Evolutionary conservation across 2,113 vertebrate species (phyloP).

Genomic region (Ictidomys tridecemlineatus): DNA sequence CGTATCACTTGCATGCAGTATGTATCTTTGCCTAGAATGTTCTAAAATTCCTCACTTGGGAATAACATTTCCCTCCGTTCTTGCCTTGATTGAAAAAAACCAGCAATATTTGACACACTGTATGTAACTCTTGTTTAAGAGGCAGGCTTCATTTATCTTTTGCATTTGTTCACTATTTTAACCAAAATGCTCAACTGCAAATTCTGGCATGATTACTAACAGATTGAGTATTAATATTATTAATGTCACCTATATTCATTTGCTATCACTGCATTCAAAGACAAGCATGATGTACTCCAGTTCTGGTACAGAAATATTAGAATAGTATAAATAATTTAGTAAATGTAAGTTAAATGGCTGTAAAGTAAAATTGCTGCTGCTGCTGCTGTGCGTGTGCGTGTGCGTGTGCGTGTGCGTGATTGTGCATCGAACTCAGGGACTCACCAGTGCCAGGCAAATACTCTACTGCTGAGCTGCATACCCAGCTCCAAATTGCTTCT

Average conservation of each 20-base stretch:
- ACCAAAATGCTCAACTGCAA: slow-evolving; percentile 45
- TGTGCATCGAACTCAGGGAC: background rate
- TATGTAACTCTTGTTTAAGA: slow-evolving; percentile 61
- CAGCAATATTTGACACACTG: slow-evolving; percentile 49
- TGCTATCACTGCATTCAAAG: slow-evolving; percentile 42
- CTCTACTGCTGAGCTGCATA: background rate
- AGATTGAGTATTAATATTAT: slow-evolving; percentile 1
- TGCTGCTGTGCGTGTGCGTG: background rate
- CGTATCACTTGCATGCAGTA: slow-evolving; percentile 57
- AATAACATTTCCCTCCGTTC: slow-evolving; percentile 60
- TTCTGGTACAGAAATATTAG: slow-evolving; percentile 62
- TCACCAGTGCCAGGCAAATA: background rate
- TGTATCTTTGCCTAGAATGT: slow-evolving; percentile 74
- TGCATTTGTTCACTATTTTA: slow-evolving; percentile 67
- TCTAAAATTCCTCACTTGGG: slow-evolving; percentile 71
- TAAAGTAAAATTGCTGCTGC: slow-evolving; percentile 44
- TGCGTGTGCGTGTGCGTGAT: too few species aligned
- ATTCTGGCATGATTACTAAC: slow-evolving; percentile 55
- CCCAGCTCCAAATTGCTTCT: slow-evolving; percentile 2
- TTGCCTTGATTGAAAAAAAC: slow-evolving; percentile 74
- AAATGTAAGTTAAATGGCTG: slow-evolving; percentile 46
- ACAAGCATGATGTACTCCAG: slow-evolving; percentile 47
- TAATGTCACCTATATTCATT: slow-evolving; percentile 68
- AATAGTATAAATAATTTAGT: slow-evolving; percentile 40
- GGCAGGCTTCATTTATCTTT: slow-evolving; percentile 40